Evolutionary conservation across 1,140 invertebrate genomes (phyloP).

Genomic region (Thaumetopoea pityocampa): DNA sequence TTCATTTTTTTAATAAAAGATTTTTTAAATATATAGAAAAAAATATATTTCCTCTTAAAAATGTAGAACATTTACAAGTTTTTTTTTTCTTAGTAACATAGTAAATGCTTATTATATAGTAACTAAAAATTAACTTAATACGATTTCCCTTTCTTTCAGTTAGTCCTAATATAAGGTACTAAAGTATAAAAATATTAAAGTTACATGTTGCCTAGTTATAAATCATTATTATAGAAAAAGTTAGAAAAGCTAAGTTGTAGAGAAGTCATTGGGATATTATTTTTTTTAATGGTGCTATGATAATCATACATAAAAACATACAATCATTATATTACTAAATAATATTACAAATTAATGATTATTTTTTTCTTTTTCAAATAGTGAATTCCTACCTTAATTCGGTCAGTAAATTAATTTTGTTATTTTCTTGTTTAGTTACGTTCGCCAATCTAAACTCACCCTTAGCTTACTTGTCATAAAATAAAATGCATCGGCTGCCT

Average conservation of each 20-base stretch:
- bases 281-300: no score
- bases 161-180: slow-evolving; percentile 18
- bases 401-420: no score
- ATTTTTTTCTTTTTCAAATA: no score
- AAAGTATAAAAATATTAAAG: slow-evolving; percentile 44
- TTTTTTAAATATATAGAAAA: slow-evolving; percentile 36
- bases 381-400: no score
- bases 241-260: slow-evolving; percentile 31
- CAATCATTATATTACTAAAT: no score
- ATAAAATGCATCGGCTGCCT: slow-evolving; percentile 23
- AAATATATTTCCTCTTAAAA: slow-evolving; percentile 58
- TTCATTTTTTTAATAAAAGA: slow-evolving; percentile 29
- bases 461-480: slow-evolving; percentile 4
- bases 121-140: slow-evolving; percentile 28
- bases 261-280: no score
- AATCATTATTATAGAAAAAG: slow-evolving; percentile 6
- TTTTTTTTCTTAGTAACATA: no score
- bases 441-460: slow-evolving; percentile 1
- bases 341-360: no score
- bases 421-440: no score
- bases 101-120: slow-evolving; percentile 14
- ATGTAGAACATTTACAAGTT: slow-evolving; percentile 46
- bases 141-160: slow-evolving; percentile 18
- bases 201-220: slow-evolving; percentile 27
- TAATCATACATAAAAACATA: no score